These are phyloP conservation scores for Heliconius aoede DNA, from an alignment of 2,888 invertebrate species.

Conservation along the genomic window DNA sequence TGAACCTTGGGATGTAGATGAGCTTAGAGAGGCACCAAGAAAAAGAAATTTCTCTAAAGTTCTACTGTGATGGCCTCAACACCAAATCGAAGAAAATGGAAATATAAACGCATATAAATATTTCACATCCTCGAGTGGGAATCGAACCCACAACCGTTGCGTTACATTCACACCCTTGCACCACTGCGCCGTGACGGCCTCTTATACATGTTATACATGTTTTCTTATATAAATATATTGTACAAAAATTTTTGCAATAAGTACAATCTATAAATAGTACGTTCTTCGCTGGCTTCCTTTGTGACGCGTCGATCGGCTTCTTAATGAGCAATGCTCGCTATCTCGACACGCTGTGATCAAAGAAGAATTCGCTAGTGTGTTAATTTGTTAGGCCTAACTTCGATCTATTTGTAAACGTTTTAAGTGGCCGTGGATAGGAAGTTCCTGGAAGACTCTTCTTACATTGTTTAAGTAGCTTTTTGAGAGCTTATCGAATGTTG, in stretches of 20 bases:
- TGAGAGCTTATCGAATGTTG: not conserved
- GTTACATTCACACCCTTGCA: no score
- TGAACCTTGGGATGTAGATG: no score
- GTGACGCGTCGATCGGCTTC: constrained; percentile 70
- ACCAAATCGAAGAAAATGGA: no score
- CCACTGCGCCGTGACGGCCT: no score
- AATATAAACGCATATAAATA: no score
- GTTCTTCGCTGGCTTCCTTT: constrained; percentile 43
- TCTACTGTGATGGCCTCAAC: no score
- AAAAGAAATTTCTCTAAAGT: no score
- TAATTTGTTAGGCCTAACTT: constrained; percentile 51
- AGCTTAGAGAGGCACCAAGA: no score
- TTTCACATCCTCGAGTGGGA: no score
- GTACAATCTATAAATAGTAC: constrained; percentile 38
- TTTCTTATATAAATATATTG: not conserved
- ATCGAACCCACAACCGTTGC: no score
- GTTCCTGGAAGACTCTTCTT: constrained; percentile 38
- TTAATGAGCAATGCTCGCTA: constrained; percentile 72
- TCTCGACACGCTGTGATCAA: constrained; percentile 79
- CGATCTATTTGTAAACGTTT: constrained; percentile 67
- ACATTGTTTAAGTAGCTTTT: constrained; percentile 26
- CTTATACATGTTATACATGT: no score
- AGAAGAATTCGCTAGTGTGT: constrained; percentile 55
- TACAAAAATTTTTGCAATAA: constrained; percentile 20
- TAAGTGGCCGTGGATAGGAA: constrained; percentile 36